Base-by-base conservation (phyloP, 2,888 invertebrate genomes). In the Chrysina gloriosa region DNA sequence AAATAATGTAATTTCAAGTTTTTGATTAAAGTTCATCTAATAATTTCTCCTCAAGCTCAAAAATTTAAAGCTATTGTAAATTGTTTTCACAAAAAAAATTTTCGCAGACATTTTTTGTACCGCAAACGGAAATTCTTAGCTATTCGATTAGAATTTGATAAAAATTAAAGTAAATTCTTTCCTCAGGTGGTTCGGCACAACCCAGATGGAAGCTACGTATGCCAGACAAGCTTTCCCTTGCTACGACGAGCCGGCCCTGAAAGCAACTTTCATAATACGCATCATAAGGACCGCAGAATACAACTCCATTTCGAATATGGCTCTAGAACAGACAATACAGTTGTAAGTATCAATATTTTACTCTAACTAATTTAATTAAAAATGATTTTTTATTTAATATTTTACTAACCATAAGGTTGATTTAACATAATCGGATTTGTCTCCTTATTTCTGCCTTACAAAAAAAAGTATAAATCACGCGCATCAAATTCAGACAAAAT, bases 181-280 rank as follows among this genome's bases (percentile, higher is more conserved):
- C 9, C 23, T 5, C 23, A 64, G 64, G 14, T 25, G 27, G 14
- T 23, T 69, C 7, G 69, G 48, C 4, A 52, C 66, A 3, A 69
- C 69, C 2, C 66, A 69, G 4, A 66, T 69, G 27, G 61, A 69
- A 88, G 1, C 69, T 0, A 66, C 63, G 1, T 39, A 36, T 27
- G 69, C 69, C 9, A 86, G 91, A 14, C 84, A 83, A 71, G 92
- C 89, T 0, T 92, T 93, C 78, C 93, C 93, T 14, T 89, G 91
- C 74, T 92, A 92, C 75, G 93, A 93, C 75, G 90, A 90, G 69
- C 89, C 84, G 0, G 80, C 81, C 0, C 79, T 80, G 63, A 70
- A 77, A 2, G 76, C 84, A n/a, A 16, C 42, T 16, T 68, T 68
- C 42, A 54, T 54, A 6, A 63, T 68, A 9, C 25, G 11, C 19